Percentiles rank a stretch among this genome's conserved stretches.
phyloP scores from a whole-genome alignment of 2,888 invertebrate species.

The Orchesella flavescens region DNA sequence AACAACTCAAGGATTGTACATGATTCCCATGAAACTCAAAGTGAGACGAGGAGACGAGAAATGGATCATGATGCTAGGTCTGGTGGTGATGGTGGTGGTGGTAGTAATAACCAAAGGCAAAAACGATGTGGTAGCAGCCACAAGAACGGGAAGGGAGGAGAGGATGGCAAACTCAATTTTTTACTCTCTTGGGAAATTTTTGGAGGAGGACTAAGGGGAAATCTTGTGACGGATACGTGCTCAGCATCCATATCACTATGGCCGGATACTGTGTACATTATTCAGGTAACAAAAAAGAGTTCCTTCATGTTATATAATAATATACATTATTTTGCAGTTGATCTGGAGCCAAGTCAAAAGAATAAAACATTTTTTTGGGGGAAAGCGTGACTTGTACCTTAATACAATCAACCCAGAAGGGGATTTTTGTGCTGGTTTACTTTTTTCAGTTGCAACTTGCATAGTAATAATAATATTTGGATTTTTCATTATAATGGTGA shows the following conservation, averaged over 20 bases:
- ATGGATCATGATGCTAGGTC: no score
- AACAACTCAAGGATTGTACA: conserved; percentile 18
- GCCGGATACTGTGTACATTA: conserved; percentile 87
- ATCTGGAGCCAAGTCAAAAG: background rate
- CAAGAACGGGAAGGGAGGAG: conserved; percentile 14
- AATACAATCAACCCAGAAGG: no score
- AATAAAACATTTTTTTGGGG: no score
- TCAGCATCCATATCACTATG: conserved; percentile 85
- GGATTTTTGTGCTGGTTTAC: no score
- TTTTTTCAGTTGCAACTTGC: no score
- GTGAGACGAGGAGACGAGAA: background rate
- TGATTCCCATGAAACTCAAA: background rate
- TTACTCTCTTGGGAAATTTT: conserved; percentile 89
- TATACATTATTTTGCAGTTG: conserved; percentile 22
- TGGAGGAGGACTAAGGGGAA: conserved; percentile 86
- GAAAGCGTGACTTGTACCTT: no score
- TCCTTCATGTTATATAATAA: conserved; percentile 24
- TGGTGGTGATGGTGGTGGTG: no score
- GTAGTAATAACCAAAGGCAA: no score
- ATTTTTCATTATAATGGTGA: no score
- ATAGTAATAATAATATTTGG: no score
- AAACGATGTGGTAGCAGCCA: no score
- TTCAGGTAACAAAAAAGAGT: conserved; percentile 79
- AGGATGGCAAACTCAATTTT: conserved; percentile 76
- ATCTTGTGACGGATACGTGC: conserved; percentile 86